A percentile compares a stretch with the other conserved stretches of the same genome.
Conservation (phyloP, 2,113 vertebrate species). For the Syngnathus typhle region DNA sequence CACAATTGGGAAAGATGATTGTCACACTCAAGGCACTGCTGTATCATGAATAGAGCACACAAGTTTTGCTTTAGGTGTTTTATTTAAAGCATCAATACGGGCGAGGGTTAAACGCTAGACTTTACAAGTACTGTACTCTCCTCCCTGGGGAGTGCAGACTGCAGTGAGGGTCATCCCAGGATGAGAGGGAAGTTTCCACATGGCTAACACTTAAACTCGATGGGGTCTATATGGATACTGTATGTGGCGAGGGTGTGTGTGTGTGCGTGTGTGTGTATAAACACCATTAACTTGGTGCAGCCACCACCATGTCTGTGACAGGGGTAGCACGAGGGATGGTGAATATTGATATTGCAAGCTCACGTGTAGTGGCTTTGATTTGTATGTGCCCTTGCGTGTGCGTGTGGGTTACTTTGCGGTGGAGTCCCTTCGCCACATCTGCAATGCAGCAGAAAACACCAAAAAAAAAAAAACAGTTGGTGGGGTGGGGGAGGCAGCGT, state of each 20-base stretch:
- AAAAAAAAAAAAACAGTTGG: constrained; percentile 36
- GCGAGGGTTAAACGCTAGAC: constrained; percentile 38
- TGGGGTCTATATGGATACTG: neutral
- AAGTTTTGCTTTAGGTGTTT: neutral
- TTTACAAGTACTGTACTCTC: constrained; percentile 13
- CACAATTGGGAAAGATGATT: neutral
- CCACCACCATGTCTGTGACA: constrained; percentile 40
- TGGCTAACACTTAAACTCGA: neutral
- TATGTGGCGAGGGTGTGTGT: neutral
- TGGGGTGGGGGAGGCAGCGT: constrained; percentile 15
- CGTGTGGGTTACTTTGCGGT: constrained; percentile 59
- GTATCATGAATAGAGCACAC: neutral
- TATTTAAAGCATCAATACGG: neutral
- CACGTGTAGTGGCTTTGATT: constrained; percentile 19
- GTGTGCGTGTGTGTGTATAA: constrained; percentile 30
- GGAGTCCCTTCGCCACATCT: constrained; percentile 71
- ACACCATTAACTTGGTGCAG: constrained; percentile 61
- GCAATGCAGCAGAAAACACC: constrained; percentile 76
- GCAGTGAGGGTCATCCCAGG: constrained; percentile 50
- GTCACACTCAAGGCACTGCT: neutral
- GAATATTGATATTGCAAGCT: constrained; percentile 44
- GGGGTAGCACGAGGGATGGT: neutral
- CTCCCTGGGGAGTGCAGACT: constrained; percentile 46
- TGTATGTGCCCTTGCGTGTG: constrained; percentile 44
- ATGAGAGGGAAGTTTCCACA: constrained; percentile 6